phyloP scores from a whole-genome alignment of 2,113 vertebrate species.

The Puntigrus tetrazona region DNA sequence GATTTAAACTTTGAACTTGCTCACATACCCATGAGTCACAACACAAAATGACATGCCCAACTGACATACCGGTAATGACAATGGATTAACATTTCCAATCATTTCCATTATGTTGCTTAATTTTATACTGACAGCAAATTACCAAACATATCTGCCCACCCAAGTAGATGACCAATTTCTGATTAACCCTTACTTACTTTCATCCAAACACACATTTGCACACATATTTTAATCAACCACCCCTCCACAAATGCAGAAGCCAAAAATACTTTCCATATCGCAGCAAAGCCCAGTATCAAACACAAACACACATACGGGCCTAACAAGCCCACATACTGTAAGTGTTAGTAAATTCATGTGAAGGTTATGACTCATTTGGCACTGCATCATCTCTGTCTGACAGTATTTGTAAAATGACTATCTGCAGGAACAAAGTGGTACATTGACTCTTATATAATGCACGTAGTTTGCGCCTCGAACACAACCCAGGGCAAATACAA shows the following conservation, averaged over 20 bases:
- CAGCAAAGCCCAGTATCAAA: constrained; percentile 45
- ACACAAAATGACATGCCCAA: not conserved
- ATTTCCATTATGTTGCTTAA: not conserved
- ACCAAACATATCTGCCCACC: not conserved
- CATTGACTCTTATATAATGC: constrained; percentile 5
- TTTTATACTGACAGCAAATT: not conserved
- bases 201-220: constrained; percentile 42
- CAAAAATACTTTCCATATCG: constrained; percentile 68
- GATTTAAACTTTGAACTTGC: not conserved
- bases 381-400: not conserved
- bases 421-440: constrained; percentile 10
- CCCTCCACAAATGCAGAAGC: constrained; percentile 60
- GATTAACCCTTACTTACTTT: not conserved
- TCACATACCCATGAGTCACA: not conserved
- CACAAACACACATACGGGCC: not conserved
- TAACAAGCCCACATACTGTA: not conserved
- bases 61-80: too few relatives aligned
- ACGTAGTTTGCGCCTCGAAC: not conserved
- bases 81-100: too few relatives aligned
- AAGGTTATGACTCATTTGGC: not conserved
- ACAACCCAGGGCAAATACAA: constrained; percentile 18
- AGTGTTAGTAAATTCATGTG: not conserved
- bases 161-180: constrained; percentile 1
- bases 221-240: constrained; percentile 64
- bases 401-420: not conserved